Conservation (phyloP, 2,797 vertebrate species). For the Propithecus deckenii region DNA sequence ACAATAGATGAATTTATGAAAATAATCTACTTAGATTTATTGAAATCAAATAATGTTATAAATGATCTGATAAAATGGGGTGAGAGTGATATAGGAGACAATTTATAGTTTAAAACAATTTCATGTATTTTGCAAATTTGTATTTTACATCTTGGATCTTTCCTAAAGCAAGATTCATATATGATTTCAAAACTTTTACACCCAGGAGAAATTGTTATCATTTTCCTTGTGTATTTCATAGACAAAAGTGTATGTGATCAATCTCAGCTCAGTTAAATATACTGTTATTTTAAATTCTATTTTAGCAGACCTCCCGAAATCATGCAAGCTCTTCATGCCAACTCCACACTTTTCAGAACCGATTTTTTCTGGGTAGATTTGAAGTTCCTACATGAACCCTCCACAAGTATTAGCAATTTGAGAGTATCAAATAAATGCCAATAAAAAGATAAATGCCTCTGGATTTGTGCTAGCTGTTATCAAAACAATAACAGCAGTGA, state of each 20-base stretch:
- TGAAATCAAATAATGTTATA: background rate
- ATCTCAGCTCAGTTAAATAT: background rate
- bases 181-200: background rate
- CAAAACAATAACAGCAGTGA: background rate
- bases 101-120: background rate
- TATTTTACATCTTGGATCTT: background rate
- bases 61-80: background rate
- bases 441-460: background rate
- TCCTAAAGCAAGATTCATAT: background rate
- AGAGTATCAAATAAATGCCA: background rate
- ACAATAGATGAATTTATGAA: background rate
- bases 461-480: background rate
- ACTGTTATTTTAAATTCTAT: too few species aligned
- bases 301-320: background rate
- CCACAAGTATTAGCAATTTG: background rate
- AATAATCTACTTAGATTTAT: background rate
- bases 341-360: background rate
- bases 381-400: background rate
- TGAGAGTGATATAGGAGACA: background rate
- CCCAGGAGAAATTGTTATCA: background rate
- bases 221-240: background rate
- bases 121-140: background rate
- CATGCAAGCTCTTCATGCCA: fast-evolving
- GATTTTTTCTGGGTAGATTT: background rate
- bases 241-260: background rate